Evolutionary conservation across 1,140 invertebrate species (phyloP).

Genomic region (Cryptotermes secundus): DNA sequence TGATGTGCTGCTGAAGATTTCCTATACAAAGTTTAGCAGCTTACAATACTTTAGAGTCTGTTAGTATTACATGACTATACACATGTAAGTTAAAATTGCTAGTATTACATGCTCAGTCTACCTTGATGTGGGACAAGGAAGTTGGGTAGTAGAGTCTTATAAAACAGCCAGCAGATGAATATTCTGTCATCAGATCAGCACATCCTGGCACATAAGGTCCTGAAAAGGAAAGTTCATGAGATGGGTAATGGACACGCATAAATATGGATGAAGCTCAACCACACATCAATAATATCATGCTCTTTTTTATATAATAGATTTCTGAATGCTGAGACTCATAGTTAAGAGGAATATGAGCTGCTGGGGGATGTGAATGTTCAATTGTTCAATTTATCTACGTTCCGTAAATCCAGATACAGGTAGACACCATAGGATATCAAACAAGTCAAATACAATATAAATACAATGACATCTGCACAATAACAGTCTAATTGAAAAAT

Average conservation of each 20-base stretch:
- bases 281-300: background rate
- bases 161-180: constrained; percentile 46
- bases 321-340: too few species aligned
- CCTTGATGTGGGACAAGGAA: constrained; percentile 35
- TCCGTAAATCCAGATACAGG: too few species aligned
- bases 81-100: background rate
- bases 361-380: too few species aligned
- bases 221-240: constrained; percentile 41
- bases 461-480: too few species aligned
- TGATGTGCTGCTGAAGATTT: too few species aligned
- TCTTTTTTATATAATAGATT: too few species aligned
- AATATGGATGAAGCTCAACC: background rate
- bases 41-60: background rate
- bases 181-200: constrained; percentile 50
- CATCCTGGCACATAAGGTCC: constrained; percentile 49
- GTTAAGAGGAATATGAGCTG: too few species aligned
- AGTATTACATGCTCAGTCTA: constrained; percentile 17
- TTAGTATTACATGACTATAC: background rate
- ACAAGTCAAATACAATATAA: too few species aligned
- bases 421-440: too few species aligned
- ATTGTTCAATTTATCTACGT: too few species aligned
- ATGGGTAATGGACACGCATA: background rate
- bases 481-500: too few species aligned
- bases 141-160: constrained; percentile 52
- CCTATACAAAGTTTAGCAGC: too few species aligned